Evolutionary conservation across 2,113 vertebrate species (phyloP).

Genomic region (Dolichallabes microphthalmus): DNA sequence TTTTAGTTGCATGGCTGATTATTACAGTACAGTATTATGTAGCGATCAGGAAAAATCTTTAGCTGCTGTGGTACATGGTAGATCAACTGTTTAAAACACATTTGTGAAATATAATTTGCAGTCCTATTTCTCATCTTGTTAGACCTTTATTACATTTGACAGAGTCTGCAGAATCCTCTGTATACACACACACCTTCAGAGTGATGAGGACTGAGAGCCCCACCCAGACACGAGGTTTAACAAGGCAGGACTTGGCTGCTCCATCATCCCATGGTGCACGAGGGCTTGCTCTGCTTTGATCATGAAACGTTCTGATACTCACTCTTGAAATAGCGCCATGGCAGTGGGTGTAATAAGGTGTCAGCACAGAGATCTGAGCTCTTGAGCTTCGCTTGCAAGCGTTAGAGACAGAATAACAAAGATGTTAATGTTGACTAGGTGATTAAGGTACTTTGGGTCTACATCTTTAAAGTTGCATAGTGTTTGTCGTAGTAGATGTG

Average conservation of each 20-base stretch:
- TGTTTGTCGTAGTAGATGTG: slow-evolving; percentile 29
- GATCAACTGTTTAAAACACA: not conserved
- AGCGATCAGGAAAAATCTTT: not conserved
- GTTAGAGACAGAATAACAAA: slow-evolving; percentile 44
- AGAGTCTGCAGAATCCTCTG: slow-evolving; percentile 44
- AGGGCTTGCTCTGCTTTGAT: slow-evolving; percentile 71
- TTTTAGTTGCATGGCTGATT: not conserved
- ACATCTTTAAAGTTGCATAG: slow-evolving; percentile 59
- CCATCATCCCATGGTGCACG: slow-evolving; percentile 62
- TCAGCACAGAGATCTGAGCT: slow-evolving; percentile 68
- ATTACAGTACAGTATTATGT: not conserved
- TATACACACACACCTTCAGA: slow-evolving; percentile 47
- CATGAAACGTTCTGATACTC: slow-evolving; percentile 62
- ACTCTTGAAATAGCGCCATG: slow-evolving; percentile 64
- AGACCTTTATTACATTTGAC: slow-evolving; percentile 1
- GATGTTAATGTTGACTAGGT: slow-evolving; percentile 72
- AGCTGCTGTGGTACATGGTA: not conserved
- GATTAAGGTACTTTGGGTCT: slow-evolving; percentile 53
- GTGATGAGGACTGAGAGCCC: slow-evolving; percentile 59
- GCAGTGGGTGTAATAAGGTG: slow-evolving; percentile 69
- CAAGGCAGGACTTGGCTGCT: slow-evolving; percentile 64
- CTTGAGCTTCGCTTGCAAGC: slow-evolving; percentile 61
- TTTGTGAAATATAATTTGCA: not conserved
- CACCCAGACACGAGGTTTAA: slow-evolving; percentile 67
- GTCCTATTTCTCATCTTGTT: not conserved